These are phyloP conservation scores for Andrena dorsata DNA, from an alignment of 2,888 invertebrate species.

Conservation along the genomic window DNA sequence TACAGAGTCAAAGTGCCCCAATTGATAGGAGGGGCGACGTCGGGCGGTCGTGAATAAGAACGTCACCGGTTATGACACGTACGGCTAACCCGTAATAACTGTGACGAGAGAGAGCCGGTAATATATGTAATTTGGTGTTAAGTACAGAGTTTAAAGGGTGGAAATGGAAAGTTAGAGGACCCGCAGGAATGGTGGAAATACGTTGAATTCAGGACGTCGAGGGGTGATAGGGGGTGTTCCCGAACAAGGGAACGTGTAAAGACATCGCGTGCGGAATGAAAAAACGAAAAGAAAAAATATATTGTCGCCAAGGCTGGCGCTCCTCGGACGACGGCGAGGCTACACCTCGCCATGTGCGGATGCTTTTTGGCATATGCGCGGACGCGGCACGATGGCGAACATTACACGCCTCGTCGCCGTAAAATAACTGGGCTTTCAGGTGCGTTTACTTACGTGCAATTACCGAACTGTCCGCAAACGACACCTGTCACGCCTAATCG, in stretches of 20 bases:
- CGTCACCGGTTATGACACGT: conserved; percentile 10
- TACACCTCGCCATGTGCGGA: conserved; percentile 42
- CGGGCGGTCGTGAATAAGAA: background rate
- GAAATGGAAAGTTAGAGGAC: background rate
- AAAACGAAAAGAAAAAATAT: no score
- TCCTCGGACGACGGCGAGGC: background rate
- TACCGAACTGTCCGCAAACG: conserved; percentile 44
- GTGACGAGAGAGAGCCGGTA: background rate
- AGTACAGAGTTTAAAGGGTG: conserved; percentile 12
- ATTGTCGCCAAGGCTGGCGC: conserved; percentile 1
- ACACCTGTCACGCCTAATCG: conserved; percentile 53
- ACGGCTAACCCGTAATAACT: background rate
- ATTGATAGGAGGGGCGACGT: background rate
- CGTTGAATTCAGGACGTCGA: background rate
- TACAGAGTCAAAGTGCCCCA: background rate
- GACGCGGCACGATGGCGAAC: conserved; percentile 62
- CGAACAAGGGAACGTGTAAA: background rate
- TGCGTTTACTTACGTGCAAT: conserved; percentile 73
- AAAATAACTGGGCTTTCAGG: conserved; percentile 78
- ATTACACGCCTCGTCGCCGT: conserved; percentile 71
- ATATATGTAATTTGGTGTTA: background rate
- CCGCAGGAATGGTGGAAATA: background rate
- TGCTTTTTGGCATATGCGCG: conserved; percentile 65
- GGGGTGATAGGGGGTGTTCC: background rate
- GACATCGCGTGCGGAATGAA: conserved; percentile 2